Evolutionary conservation across 2,888 invertebrate genomes (phyloP).

Genomic region (Ochropleura plecta): DNA sequence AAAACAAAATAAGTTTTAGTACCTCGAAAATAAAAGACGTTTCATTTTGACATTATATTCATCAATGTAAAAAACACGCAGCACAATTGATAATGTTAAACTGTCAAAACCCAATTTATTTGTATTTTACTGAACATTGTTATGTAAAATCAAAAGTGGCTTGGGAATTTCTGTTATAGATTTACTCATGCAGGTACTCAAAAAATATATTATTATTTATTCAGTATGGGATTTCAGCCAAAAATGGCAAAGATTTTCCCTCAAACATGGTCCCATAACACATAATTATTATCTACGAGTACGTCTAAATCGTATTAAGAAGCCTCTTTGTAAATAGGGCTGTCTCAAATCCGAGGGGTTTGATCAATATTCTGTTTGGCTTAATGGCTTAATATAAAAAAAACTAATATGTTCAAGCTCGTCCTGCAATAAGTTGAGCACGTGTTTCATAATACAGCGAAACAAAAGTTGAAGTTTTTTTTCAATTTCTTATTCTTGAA

Average conservation of each 20-base stretch:
- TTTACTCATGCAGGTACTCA: conserved; percentile 10
- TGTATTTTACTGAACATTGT: too few relatives aligned
- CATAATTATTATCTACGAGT: conserved; percentile 11
- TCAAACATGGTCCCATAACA: background rate
- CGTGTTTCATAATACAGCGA: background rate
- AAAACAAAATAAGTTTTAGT: too few relatives aligned
- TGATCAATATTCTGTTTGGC: background rate
- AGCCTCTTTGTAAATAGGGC: conserved; percentile 14
- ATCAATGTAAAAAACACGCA: background rate
- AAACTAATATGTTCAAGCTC: background rate
- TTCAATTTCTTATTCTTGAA: too few relatives aligned
- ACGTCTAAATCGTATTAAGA: background rate
- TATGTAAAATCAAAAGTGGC: background rate
- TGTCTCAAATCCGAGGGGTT: background rate
- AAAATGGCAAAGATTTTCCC: conserved; percentile 1
- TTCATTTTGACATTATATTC: background rate
- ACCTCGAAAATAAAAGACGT: background rate
- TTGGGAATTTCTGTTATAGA: background rate
- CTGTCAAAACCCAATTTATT: background rate
- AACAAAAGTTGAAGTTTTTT: background rate
- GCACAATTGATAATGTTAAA: background rate
- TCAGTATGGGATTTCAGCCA: background rate
- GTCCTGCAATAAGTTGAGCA: background rate
- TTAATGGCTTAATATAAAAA: conserved; percentile 5
- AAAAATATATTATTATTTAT: conserved; percentile 11